Percentiles rank a stretch among this genome's conserved stretches.
Conservation (phyloP, 2,888 invertebrate genomes). For the Hemaris fuciformis region DNA sequence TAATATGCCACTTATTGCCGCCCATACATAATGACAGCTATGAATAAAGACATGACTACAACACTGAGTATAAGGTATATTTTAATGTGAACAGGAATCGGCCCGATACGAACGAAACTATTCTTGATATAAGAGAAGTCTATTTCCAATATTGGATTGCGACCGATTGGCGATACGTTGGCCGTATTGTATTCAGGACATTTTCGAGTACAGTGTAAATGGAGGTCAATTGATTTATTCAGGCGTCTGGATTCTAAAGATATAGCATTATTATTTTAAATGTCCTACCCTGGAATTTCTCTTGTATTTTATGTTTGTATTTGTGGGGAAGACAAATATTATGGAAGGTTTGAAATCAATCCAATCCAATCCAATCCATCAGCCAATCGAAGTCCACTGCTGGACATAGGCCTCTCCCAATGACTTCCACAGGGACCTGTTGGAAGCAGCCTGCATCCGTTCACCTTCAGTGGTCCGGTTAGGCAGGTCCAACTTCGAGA, state of each 20-base stretch:
- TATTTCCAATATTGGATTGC: slow-evolving; percentile 10
- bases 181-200: slow-evolving; percentile 5
- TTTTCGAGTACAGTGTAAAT: background rate
- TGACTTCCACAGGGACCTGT: no score
- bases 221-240: background rate
- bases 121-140: slow-evolving; percentile 1
- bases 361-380: no score
- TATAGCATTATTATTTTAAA: background rate
- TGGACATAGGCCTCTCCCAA: no score
- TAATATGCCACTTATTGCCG: background rate
- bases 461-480: no score
- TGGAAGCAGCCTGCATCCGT: no score
- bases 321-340: no score
- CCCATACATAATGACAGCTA: background rate
- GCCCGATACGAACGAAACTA: background rate
- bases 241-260: background rate
- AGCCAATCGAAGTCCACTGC: no score
- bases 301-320: no score
- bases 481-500: no score
- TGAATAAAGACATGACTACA: background rate
- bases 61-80: background rate
- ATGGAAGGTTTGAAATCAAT: no score
- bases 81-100: slow-evolving; percentile 3
- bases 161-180: background rate
- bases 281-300: background rate